Evolutionary conservation across 37 sponge, comb jelly and placozoan genomes (phyloP).

Genomic region (Eunapius fragilis): DNA sequence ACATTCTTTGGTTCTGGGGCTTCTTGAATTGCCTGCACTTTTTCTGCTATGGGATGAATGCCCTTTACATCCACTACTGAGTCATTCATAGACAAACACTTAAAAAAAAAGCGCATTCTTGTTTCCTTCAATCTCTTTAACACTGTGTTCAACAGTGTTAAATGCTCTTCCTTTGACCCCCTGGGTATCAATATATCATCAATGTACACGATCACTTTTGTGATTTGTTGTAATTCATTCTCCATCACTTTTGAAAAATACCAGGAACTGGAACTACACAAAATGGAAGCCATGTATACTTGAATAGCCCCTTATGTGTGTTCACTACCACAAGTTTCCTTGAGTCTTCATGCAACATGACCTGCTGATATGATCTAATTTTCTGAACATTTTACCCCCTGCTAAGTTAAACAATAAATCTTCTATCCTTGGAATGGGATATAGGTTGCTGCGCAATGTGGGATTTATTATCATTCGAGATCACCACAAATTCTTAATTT

Average conservation of each 20-base stretch:
- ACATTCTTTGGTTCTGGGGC: too few relatives aligned
- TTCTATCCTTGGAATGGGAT: neutral
- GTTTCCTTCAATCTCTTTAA: too few relatives aligned
- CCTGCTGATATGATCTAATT: neutral
- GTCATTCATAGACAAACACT: too few relatives aligned
- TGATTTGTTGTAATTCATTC: neutral
- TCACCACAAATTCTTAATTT: neutral
- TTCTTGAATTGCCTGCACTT: too few relatives aligned
- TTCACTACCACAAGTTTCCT: neutral
- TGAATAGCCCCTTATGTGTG: neutral
- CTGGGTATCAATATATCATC: too few relatives aligned
- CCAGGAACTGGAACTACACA: neutral
- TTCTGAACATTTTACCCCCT: neutral
- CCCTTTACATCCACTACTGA: too few relatives aligned
- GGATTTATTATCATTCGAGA: neutral
- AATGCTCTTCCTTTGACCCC: too few relatives aligned
- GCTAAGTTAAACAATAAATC: neutral
- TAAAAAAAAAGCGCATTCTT: too few relatives aligned
- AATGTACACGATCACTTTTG: too few relatives aligned
- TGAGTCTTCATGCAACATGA: neutral
- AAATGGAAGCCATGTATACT: neutral
- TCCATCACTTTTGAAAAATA: neutral
- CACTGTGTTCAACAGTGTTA: too few relatives aligned
- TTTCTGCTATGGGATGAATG: too few relatives aligned
- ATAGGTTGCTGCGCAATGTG: neutral